These are phyloP conservation scores for Anastrepha ludens DNA, from an alignment of 1,140 invertebrate species.

Conservation along the genomic window DNA sequence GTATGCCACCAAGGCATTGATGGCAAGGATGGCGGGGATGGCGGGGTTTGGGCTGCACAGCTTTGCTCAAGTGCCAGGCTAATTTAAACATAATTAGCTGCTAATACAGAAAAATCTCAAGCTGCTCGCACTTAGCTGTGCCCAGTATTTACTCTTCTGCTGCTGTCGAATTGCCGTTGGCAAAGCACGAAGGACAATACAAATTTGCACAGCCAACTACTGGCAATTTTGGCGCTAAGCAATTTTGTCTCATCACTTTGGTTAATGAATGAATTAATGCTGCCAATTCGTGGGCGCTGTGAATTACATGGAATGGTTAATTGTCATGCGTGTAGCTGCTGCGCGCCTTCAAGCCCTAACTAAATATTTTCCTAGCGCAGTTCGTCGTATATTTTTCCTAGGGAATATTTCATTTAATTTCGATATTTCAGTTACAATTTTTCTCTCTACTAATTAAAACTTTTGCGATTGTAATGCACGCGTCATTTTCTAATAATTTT, in stretches of 20 bases:
- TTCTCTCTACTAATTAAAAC: too few species aligned
- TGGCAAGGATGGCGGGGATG: not conserved
- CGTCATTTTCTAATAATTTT: too few species aligned
- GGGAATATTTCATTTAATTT: too few species aligned
- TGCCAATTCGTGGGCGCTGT: too few species aligned
- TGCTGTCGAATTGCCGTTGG: conserved; percentile 6
- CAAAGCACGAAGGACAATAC: conserved; percentile 23
- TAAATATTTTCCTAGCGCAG: too few species aligned
- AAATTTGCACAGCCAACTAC: conserved; percentile 25
- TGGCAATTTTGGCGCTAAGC: not conserved
- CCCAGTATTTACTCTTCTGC: not conserved
- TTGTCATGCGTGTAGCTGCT: too few species aligned
- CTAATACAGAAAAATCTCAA: conserved; percentile 42
- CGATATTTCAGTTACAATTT: too few species aligned
- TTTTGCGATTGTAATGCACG: too few species aligned
- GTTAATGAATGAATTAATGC: conserved; percentile 38
- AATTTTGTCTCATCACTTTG: conserved; percentile 27
- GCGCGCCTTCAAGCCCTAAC: too few species aligned
- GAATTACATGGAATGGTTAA: too few species aligned
- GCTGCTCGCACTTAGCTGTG: not conserved
- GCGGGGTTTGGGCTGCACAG: not conserved
- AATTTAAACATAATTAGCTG: conserved; percentile 43
- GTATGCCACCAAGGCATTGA: too few species aligned
- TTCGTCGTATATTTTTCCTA: too few species aligned
- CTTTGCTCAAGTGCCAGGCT: conserved; percentile 4